Conservation (phyloP, 2,888 invertebrate species). For the Chaetogeoica ovagalla region DNA sequence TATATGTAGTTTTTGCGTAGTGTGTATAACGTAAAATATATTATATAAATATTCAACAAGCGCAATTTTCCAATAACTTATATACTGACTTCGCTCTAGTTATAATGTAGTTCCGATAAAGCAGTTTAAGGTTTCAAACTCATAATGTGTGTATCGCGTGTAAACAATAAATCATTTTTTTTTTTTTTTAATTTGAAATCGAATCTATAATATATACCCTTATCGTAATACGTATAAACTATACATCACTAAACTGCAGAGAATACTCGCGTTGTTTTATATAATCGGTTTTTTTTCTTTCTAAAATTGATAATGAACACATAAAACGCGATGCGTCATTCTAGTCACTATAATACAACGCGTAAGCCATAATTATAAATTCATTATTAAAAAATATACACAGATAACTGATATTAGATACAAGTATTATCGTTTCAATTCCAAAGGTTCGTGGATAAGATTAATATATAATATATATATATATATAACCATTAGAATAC, state of each 20-base stretch:
- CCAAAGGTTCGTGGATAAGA: constrained; percentile 15
- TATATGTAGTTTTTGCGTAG: no score
- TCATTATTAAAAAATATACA: neutral
- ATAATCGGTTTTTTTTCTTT: constrained; percentile 1
- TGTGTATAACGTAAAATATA: no score
- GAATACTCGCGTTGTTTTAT: neutral
- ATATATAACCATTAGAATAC: neutral
- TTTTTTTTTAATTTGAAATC: constrained; percentile 20
- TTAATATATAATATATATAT: neutral
- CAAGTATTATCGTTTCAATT: constrained; percentile 26
- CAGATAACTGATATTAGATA: neutral
- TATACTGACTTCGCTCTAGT: no score
- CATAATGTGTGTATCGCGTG: no score
- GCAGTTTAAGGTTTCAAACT: no score
- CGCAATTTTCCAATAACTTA: no score
- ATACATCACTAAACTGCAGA: neutral
- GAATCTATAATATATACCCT: neutral
- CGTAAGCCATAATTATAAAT: neutral
- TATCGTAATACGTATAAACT: neutral
- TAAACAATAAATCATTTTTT: neutral
- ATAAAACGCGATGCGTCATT: constrained; percentile 5
- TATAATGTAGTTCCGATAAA: no score
- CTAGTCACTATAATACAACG: neutral
- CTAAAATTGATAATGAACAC: neutral
- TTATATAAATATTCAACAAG: no score